Percentiles rank a stretch among this genome's conserved stretches.
Conservation (phyloP, 2,888 invertebrate genomes). For the Chalcosyrphus nemorum region DNA sequence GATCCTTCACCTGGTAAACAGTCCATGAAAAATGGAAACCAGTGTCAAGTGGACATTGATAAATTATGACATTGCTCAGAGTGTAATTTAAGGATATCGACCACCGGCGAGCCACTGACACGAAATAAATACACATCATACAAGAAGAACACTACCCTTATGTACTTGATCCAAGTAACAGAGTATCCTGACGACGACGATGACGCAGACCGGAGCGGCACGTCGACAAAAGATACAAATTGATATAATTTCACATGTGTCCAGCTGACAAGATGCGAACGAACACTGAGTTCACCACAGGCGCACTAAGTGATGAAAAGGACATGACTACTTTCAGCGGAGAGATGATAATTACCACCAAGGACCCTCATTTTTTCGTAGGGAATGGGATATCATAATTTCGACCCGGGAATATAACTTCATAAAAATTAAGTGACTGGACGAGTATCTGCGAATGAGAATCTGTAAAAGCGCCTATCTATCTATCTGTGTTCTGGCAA, state of each 20-base stretch:
- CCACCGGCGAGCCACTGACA: conserved; percentile 26
- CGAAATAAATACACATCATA: conserved; percentile 47
- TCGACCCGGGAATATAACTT: conserved; percentile 1
- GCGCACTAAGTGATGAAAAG: not conserved
- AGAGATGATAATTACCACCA: not conserved
- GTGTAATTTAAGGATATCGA: conserved; percentile 58
- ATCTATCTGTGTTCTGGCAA: too few species aligned
- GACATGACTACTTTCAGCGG: not conserved
- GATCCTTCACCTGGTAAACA: conserved; percentile 12
- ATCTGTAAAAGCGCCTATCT: too few species aligned
- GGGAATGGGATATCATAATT: not conserved
- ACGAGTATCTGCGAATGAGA: conserved; percentile 4
- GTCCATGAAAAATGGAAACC: conserved; percentile 53
- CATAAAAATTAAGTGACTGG: conserved; percentile 36
- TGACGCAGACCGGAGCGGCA: not conserved
- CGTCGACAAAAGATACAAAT: conserved; percentile 18
- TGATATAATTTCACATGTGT: conserved; percentile 19
- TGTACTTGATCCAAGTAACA: not conserved
- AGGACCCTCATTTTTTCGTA: not conserved
- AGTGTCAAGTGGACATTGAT: conserved; percentile 60
- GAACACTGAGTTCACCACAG: not conserved
- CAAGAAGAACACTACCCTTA: not conserved
- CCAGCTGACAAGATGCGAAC: not conserved
- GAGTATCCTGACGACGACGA: not conserved
- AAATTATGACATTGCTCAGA: conserved; percentile 34